Percentiles rank a stretch among this genome's conserved stretches.
These are phyloP conservation scores for Heteronetta atricapilla DNA, from an alignment of 2,113 vertebrate species.

Conservation along the genomic window DNA sequence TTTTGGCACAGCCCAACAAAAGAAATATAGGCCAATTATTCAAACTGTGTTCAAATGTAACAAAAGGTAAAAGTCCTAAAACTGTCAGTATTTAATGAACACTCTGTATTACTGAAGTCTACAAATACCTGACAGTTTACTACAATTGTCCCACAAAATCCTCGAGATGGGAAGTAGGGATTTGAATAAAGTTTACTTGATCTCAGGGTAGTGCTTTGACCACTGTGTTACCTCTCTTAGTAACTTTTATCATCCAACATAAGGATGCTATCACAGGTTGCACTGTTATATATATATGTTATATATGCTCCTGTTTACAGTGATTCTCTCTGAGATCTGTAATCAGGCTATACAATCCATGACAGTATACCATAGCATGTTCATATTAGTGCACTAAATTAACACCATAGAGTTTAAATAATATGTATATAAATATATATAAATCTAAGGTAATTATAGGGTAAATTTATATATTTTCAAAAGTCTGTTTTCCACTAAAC, in stretches of 20 bases:
- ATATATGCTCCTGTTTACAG: background rate
- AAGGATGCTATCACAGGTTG: background rate
- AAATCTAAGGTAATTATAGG: background rate
- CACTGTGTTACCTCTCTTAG: background rate
- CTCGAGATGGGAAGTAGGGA: background rate
- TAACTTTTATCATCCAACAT: background rate
- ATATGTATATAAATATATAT: no score
- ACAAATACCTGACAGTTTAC: background rate
- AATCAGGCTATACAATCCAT: background rate
- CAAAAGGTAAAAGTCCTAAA: background rate
- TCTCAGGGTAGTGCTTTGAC: background rate
- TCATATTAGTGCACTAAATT: background rate
- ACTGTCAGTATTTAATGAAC: background rate
- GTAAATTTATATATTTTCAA: background rate
- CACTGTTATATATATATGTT: background rate
- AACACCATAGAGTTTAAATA: background rate
- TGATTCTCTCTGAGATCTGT: background rate
- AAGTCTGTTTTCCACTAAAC: background rate
- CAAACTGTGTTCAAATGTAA: background rate
- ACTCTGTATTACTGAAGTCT: background rate
- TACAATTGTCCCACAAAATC: background rate
- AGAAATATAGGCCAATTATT: constrained; percentile 42
- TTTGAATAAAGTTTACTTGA: background rate
- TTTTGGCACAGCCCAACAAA: constrained; percentile 28
- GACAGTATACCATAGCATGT: background rate